Conservation (phyloP, 2,888 invertebrate genomes). For the Nymphalis polychloros region DNA sequence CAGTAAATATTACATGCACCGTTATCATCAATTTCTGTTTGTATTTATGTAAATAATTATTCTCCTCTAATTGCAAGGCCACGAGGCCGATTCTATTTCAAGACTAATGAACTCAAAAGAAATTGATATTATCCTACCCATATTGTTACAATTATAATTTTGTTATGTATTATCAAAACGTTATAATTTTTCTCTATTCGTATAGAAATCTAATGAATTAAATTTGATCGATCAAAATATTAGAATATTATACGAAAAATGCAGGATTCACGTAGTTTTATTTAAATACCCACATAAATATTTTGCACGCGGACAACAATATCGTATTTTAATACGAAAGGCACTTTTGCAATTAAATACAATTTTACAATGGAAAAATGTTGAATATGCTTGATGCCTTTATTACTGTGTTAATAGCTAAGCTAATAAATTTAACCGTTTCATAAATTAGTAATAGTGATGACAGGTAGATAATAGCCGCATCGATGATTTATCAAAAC, state of each 20-base stretch:
- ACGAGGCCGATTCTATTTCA: slow-evolving; percentile 62
- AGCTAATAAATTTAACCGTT: slow-evolving; percentile 32
- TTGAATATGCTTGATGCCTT: background rate
- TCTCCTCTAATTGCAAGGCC: slow-evolving; percentile 71
- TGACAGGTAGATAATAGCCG: slow-evolving; percentile 46
- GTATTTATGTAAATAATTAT: slow-evolving; percentile 76
- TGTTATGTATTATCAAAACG: background rate
- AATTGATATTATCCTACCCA: slow-evolving; percentile 78
- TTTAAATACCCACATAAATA: slow-evolving; percentile 10
- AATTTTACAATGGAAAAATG: slow-evolving; percentile 8
- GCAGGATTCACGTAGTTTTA: background rate
- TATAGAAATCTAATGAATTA: background rate
- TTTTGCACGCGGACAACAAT: background rate
- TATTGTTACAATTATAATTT: slow-evolving; percentile 29
- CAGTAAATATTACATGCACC: slow-evolving; percentile 64
- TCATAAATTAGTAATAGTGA: slow-evolving; percentile 45
- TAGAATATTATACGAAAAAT: background rate
- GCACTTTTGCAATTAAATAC: slow-evolving; percentile 1
- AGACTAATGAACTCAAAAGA: slow-evolving; percentile 76
- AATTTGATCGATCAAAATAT: background rate
- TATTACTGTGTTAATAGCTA: slow-evolving; percentile 11
- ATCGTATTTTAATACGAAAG: background rate
- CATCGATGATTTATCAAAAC: slow-evolving; percentile 70
- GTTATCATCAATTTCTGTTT: slow-evolving; percentile 60
- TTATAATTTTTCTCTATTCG: background rate